Evolutionary conservation across 2,113 vertebrate genomes (phyloP), one percentile per base, ranked within the genome.

Genomic region (Peromyscus maniculatus): DNA sequence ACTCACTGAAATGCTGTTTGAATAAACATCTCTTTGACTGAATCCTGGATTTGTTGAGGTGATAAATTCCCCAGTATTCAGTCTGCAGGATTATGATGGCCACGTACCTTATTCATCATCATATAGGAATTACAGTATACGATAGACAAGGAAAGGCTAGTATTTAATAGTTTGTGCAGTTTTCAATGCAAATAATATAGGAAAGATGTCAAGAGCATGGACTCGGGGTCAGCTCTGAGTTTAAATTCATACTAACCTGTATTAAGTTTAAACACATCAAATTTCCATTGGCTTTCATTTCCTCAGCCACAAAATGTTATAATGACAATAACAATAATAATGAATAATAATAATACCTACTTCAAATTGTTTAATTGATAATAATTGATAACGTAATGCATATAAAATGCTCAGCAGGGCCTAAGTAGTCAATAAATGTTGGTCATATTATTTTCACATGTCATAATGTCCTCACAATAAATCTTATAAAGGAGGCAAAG

Each of bases 1-100:
- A 71, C 80, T 77, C 16, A 28, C 57, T 43, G 55, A 46, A 92
- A 19, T 78, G 22, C 11, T 96, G 0, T 91, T 92, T 26, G 22
- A 82, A 90, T 91, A 91, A 96, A 83, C 39, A 91, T 39, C 84
- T 69, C 55, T 89, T 86, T 84, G 91, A 86, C 66, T 78, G 26
- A 97, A 55, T 84, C 62, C 87, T 21, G 0, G 82, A n/a, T 78
- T 93, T 87, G 59, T 62, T 72, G 15, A 84, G 49, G 28, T 52
- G 26, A 57, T 49, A 26, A 17, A 89, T 64, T 89, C 43, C 24
- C 43, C 83, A 4, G n/a, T 39, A 66, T 80, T 96, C 90, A 91
- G 64, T 69, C 95, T 94, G 88, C 66, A 84, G 24, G 64, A 84
- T 83, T 4, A 31, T 87, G 17, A 69, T 66, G 24, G 88, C 46